Conservation (phyloP, 2,113 vertebrate genomes). For the Megaptera novaeangliae region DNA sequence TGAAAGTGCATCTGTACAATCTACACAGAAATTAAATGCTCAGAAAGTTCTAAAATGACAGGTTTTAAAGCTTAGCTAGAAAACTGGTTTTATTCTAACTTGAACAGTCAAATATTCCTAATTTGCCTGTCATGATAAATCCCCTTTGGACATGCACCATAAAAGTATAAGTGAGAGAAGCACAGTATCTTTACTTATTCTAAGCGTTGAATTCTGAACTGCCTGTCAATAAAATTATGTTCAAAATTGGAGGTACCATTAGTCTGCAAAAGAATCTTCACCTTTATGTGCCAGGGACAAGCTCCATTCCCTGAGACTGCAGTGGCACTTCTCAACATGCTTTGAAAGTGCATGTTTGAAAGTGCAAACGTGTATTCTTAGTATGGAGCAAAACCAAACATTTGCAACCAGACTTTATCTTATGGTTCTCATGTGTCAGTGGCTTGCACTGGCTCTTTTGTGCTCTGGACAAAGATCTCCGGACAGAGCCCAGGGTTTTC, state of each 20-base stretch:
- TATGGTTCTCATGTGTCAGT: not conserved
- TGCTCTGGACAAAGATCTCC: not conserved
- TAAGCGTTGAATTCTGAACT: not conserved
- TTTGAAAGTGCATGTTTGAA: not conserved
- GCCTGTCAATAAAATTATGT: not conserved
- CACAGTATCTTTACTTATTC: not conserved
- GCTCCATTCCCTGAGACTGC: not conserved
- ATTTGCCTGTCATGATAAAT: not conserved
- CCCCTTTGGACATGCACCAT: not conserved
- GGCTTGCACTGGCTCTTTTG: not conserved
- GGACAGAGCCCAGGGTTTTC: not conserved
- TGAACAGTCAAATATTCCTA: not conserved
- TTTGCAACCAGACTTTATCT: not conserved
- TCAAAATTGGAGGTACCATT: not conserved
- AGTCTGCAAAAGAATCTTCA: not conserved
- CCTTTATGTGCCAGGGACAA: not conserved
- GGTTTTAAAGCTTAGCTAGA: constrained; percentile 5
- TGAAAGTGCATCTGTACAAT: not conserved
- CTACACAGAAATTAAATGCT: constrained; percentile 12
- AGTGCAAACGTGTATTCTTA: not conserved
- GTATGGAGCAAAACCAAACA: not conserved
- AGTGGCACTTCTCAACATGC: not conserved
- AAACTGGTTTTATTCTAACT: not conserved
- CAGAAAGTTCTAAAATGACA: not conserved
- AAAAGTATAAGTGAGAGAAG: not conserved